These are phyloP conservation scores for Pristis pectinata DNA, from an alignment of 2,797 vertebrate species.

Conservation along the genomic window DNA sequence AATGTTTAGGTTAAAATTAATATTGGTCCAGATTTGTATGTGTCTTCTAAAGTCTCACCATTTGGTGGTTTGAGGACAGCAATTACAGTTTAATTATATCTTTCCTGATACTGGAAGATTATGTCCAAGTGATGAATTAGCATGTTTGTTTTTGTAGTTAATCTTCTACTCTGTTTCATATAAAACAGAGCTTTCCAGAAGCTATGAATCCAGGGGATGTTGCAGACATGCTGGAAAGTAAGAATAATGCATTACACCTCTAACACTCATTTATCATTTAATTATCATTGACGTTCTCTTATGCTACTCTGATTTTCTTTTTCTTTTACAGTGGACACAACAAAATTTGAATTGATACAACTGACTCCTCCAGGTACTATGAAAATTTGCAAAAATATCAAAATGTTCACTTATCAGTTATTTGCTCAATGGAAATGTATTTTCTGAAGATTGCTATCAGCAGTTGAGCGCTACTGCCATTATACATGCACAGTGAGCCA, in stretches of 20 bases:
- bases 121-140: background rate
- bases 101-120: constrained; percentile 37
- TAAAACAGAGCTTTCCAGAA: constrained; percentile 66
- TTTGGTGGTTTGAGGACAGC: background rate
- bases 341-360: constrained; percentile 88
- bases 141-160: background rate
- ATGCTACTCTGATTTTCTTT: constrained; percentile 37
- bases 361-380: constrained; percentile 81
- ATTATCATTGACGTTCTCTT: background rate
- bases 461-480: background rate
- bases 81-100: background rate
- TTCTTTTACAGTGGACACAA: constrained; percentile 75
- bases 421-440: background rate
- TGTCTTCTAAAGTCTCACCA: background rate
- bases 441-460: background rate
- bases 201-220: constrained; percentile 81
- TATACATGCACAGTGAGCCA: background rate
- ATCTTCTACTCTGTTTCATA: constrained; percentile 45
- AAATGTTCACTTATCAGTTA: background rate
- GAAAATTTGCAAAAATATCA: constrained; percentile 40
- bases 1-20: background rate
- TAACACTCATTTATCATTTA: background rate
- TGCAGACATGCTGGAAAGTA: constrained; percentile 80
- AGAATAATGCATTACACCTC: constrained; percentile 43
- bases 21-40: background rate